Conservation (phyloP, 2,888 invertebrate species). For the Apeira syringaria region DNA sequence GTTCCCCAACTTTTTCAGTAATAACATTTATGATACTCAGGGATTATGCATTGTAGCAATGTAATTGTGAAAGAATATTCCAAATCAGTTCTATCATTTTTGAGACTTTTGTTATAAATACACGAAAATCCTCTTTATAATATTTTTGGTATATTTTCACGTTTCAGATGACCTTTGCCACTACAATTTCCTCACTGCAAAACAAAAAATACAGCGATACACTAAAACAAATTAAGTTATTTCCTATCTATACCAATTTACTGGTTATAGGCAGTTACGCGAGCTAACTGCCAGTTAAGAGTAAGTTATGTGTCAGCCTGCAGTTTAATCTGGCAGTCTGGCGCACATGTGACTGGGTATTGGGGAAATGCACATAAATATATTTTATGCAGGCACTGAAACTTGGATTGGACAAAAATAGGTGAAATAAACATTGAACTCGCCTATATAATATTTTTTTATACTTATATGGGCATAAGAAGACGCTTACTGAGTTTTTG, state of each 20-base stretch:
- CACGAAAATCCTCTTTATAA: no score
- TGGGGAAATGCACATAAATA: conserved; percentile 16
- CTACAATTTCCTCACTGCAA: background rate
- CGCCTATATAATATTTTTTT: no score
- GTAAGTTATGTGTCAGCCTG: conserved; percentile 23
- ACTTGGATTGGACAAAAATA: background rate
- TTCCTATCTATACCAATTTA: conserved; percentile 26
- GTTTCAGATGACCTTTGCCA: conserved; percentile 13
- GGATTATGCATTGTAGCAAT: no score
- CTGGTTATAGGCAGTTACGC: conserved; percentile 16
- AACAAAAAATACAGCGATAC: conserved; percentile 14
- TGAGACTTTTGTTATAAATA: no score
- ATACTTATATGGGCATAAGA: no score
- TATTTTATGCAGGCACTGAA: conserved; percentile 1
- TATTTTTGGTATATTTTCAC: background rate
- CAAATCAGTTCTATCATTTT: no score
- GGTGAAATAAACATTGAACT: no score
- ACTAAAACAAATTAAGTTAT: conserved; percentile 24
- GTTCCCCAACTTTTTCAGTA: no score
- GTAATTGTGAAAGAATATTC: no score
- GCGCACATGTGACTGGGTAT: conserved; percentile 22
- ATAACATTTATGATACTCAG: no score
- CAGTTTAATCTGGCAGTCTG: conserved; percentile 24
- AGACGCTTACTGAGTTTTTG: no score
- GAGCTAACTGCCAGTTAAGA: conserved; percentile 28